These are phyloP conservation scores for Melanotaenia pygmaea DNA, from an alignment of 2,797 vertebrate species.

Conservation along the genomic window DNA sequence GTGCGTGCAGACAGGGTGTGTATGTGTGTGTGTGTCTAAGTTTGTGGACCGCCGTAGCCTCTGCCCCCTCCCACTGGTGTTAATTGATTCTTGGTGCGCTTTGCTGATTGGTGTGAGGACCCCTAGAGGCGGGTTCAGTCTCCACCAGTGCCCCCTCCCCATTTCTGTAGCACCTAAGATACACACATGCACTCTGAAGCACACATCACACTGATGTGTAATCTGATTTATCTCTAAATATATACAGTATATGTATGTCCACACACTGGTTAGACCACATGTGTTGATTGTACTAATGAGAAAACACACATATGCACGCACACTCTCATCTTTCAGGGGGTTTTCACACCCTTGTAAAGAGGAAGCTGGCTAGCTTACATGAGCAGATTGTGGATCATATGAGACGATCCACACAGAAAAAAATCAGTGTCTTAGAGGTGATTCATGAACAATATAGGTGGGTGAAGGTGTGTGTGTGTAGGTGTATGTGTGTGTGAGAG, in stretches of 20 bases:
- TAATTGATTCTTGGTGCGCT: conserved; percentile 88
- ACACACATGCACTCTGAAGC: conserved; percentile 26
- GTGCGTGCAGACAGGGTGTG: conserved; percentile 45
- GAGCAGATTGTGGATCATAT: conserved; percentile 84
- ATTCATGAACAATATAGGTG: conserved; percentile 78
- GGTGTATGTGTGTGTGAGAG: conserved; percentile 20
- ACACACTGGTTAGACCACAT: conserved; percentile 24
- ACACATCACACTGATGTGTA: conserved; percentile 34
- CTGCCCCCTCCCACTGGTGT: conserved; percentile 88
- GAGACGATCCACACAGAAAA: conserved; percentile 76
- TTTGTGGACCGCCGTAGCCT: conserved; percentile 77
- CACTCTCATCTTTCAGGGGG: conserved; percentile 71
- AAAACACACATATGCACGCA: conserved; percentile 34
- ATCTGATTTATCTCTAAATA: conserved; percentile 39
- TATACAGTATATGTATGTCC: conserved; percentile 20
- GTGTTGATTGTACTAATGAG: conserved; percentile 29
- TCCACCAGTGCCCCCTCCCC: conserved; percentile 70
- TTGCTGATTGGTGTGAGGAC: conserved; percentile 88
- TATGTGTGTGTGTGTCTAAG: conserved; percentile 48
- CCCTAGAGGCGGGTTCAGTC: conserved; percentile 82
- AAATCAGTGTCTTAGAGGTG: conserved; percentile 73
- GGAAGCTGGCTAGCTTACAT: conserved; percentile 83
- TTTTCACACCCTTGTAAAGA: conserved; percentile 81
- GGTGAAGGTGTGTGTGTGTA: conserved; percentile 71
- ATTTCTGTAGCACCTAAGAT: conserved; percentile 61